Evolutionary conservation across 2,797 vertebrate species (phyloP), one percentile per base, ranked within the genome.

Genomic region (Hydrophis major): DNA sequence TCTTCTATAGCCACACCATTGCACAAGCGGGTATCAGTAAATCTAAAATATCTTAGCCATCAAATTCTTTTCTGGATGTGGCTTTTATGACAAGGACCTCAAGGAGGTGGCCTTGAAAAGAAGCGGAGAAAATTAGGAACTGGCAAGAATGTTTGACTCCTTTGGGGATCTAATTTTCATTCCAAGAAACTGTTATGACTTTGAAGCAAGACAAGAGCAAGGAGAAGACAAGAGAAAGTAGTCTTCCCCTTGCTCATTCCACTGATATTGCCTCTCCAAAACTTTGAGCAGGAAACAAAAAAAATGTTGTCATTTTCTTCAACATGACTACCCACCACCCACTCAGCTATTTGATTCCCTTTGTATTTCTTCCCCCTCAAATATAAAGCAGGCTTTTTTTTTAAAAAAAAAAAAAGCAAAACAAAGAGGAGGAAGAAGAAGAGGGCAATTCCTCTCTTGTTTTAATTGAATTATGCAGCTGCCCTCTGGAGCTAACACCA

Each of bases 401-500:
- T 96, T 95, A 94, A 94, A 95, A 94, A 95, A 94, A 94, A 94
- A 94, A 95, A 94, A 96, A 57, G 96, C 95, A 95, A 95, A 96
- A 94, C 37, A 94, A 94, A 95, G 96, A 96, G 96, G 95, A 95
- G 94, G 93, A 94, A 95, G 95, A 95, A 94, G 96, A 96, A 96
- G 96, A 97, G 96, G 97, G 97, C 97, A 97, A 97, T 95, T 95
- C 95, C 96, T 95, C 95, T 63, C 27, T 94, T 42, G 90, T 96
- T 94, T 92, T 98, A 98, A 98, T 98, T 98, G 95, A 97, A 98
- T 98, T 98, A 98, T 94, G 61, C 94, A 94, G 96, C 96, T 94
- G 95, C 97, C 97, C 97, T 97, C 97, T 97, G 96, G 97, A 97
- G 96, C 96, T 96, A 96, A 97, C 94, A 95, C 96, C 95, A 96